Conservation (phyloP, 2,888 invertebrate genomes). For the Rhaphigaster nebulosa region DNA sequence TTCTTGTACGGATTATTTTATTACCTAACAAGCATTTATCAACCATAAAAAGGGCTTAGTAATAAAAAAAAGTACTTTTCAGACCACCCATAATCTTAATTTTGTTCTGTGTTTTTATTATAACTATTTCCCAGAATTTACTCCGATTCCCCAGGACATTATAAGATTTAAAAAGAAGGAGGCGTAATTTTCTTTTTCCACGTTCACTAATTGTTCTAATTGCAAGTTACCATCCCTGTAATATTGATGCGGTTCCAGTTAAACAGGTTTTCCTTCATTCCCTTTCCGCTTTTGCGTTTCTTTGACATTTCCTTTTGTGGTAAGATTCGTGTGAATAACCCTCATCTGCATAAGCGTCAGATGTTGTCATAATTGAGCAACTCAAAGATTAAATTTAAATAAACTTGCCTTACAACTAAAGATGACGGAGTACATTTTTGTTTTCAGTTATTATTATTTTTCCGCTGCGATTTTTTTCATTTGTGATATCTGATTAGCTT, state of each 20-base stretch:
- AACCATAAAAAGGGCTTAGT: no score
- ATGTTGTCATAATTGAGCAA: not conserved
- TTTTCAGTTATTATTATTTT: not conserved
- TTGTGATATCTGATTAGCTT: not conserved
- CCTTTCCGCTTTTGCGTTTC: not conserved
- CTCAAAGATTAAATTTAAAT: not conserved
- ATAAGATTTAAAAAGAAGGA: not conserved
- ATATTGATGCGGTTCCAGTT: slow-evolving; percentile 2
- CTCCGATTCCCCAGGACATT: not conserved
- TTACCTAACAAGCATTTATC: no score
- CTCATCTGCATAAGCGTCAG: slow-evolving; percentile 1
- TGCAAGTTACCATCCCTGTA: not conserved
- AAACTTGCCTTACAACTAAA: not conserved
- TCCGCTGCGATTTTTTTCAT: not conserved
- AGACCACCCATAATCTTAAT: no score
- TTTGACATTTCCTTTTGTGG: slow-evolving; percentile 40
- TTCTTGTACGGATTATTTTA: no score
- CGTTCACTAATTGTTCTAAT: slow-evolving; percentile 12
- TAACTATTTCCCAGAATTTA: not conserved
- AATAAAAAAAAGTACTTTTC: no score
- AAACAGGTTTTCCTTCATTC: slow-evolving; percentile 3
- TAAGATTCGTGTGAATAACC: not conserved
- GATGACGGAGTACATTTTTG: not conserved
- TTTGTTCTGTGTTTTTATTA: not conserved
- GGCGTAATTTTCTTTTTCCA: not conserved